Evolutionary conservation across 1,140 invertebrate genomes (phyloP).

Genomic region (Camponotus floridanus): DNA sequence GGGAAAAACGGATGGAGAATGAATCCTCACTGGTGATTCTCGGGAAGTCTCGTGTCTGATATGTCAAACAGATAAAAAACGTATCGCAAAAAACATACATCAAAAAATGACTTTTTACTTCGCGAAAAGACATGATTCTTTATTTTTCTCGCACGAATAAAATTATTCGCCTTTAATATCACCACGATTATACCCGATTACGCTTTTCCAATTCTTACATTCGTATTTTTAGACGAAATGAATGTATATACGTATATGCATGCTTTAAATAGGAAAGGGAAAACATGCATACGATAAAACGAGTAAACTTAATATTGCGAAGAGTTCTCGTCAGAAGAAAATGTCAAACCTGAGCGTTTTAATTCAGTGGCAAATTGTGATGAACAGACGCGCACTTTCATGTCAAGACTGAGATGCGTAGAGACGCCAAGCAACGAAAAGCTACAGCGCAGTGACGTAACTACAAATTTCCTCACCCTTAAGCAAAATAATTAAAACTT

Average conservation of each 20-base stretch:
- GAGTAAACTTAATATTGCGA: background rate
- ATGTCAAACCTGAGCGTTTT: too few relatives aligned
- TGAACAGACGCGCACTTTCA: background rate
- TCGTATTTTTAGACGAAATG: background rate
- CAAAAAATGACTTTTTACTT: slow-evolving; percentile 31
- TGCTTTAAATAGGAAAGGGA: background rate
- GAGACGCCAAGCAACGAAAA: background rate
- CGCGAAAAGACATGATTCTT: background rate
- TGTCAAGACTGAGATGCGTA: background rate
- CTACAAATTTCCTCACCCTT: background rate
- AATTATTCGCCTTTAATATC: background rate
- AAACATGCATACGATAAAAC: background rate
- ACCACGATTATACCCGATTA: background rate
- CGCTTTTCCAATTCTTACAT: background rate
- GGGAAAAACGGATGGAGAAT: background rate
- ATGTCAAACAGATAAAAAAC: slow-evolving; percentile 16
- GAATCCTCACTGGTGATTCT: background rate
- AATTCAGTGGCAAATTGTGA: too few relatives aligned
- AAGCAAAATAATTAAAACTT: background rate
- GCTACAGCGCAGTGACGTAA: slow-evolving; percentile 13
- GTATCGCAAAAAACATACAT: background rate
- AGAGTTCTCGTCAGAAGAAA: too few relatives aligned
- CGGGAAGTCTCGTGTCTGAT: too few relatives aligned
- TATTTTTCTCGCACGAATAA: background rate
- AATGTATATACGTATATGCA: background rate